These are phyloP conservation scores for Agonopterix arenella DNA, from an alignment of 2,888 invertebrate species.

Conservation along the genomic window DNA sequence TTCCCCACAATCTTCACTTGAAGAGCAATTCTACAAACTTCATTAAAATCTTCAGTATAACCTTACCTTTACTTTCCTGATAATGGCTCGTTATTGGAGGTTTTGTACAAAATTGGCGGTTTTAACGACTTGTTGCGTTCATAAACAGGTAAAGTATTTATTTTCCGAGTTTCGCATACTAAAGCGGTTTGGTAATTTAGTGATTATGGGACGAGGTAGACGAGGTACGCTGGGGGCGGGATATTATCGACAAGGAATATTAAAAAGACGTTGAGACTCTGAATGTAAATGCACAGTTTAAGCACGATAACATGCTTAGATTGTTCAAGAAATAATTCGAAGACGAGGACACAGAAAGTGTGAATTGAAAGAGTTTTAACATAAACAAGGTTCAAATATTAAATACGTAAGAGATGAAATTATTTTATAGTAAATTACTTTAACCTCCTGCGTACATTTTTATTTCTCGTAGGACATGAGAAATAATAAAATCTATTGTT, in stretches of 20 bases:
- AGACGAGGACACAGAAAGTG: too few species aligned
- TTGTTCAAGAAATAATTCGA: too few species aligned
- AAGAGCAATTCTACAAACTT: background rate
- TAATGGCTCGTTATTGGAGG: slow-evolving; percentile 16
- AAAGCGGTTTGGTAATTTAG: slow-evolving; percentile 55
- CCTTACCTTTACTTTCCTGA: background rate
- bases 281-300: too few species aligned
- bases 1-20: too few species aligned
- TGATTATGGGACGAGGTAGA: slow-evolving; percentile 48
- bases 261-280: background rate
- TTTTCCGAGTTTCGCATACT: slow-evolving; percentile 51
- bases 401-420: too few species aligned
- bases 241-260: slow-evolving; percentile 10
- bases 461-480: too few species aligned
- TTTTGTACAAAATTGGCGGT: slow-evolving; percentile 34
- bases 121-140: slow-evolving; percentile 34
- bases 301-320: too few species aligned
- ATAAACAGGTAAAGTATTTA: slow-evolving; percentile 53
- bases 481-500: too few species aligned
- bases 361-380: too few species aligned
- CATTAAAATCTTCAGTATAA: background rate
- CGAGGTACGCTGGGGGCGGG: slow-evolving; percentile 26
- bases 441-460: too few species aligned
- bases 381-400: too few species aligned
- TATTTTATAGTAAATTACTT: too few species aligned